Conservation (phyloP, 2,113 vertebrate genomes). For the Cryptomyrus ogoouensis region DNA sequence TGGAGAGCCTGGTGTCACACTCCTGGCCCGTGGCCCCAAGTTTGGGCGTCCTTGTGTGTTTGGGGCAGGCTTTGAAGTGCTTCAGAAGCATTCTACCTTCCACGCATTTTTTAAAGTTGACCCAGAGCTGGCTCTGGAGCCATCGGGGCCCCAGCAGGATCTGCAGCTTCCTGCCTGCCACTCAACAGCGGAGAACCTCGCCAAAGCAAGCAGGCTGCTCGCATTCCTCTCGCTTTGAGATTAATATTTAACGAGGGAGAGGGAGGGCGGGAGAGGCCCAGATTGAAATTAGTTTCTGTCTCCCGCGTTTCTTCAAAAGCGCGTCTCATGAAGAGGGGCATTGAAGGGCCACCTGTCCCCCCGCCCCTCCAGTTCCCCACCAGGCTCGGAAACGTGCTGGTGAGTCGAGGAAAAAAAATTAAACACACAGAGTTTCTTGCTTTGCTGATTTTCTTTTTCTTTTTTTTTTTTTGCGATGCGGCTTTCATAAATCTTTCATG, state of each 20-base stretch:
- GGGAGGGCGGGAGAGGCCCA: constrained; percentile 27
- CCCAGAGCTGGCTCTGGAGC: constrained; percentile 33
- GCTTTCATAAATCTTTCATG: constrained; percentile 15
- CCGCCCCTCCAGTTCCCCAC: constrained; percentile 17
- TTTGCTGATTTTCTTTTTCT: neutral
- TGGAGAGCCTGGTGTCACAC: neutral
- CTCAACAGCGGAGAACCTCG: constrained; percentile 28
- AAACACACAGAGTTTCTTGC: neutral
- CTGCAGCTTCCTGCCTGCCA: constrained; percentile 28
- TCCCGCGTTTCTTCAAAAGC: constrained; percentile 38
- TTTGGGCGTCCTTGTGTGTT: neutral
- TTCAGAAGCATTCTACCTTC: neutral
- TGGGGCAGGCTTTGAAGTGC: neutral
- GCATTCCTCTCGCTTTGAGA: neutral
- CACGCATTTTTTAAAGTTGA: constrained; percentile 37
- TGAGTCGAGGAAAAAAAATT: constrained; percentile 17
- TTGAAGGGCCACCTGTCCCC: neutral
- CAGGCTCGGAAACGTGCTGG: constrained; percentile 37
- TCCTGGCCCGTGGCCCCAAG: neutral
- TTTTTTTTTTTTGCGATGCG: constrained; percentile 2
- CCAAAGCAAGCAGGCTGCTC: constrained; percentile 1
- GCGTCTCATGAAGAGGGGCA: constrained; percentile 7
- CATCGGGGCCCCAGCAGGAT: constrained; percentile 12
- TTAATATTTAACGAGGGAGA: constrained; percentile 16
- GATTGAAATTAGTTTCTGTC: constrained; percentile 26